These are phyloP conservation scores for Orthosia incerta DNA, from an alignment of 2,888 invertebrate species.

Conservation along the genomic window DNA sequence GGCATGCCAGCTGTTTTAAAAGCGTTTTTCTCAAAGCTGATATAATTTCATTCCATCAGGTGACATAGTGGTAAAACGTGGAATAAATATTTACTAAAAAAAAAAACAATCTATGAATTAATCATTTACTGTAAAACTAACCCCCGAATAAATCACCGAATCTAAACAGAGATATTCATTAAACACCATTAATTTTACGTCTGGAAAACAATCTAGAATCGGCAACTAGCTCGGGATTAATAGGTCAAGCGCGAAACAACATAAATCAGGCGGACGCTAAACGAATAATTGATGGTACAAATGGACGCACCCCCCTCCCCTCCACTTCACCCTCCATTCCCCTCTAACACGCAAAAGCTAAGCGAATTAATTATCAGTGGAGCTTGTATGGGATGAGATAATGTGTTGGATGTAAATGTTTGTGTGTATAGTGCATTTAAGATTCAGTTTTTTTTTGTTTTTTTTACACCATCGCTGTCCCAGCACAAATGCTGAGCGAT, in stretches of 20 bases:
- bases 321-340: slow-evolving; percentile 15
- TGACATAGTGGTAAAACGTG: too few species aligned
- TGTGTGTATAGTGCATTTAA: background rate
- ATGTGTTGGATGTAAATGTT: slow-evolving; percentile 32
- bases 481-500: too few species aligned
- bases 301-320: slow-evolving; percentile 69
- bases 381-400: slow-evolving; percentile 57
- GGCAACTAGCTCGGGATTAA: slow-evolving; percentile 74
- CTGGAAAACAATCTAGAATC: slow-evolving; percentile 69
- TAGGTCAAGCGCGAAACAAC: slow-evolving; percentile 75
- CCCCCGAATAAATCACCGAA: background rate
- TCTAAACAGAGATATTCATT: slow-evolving; percentile 55
- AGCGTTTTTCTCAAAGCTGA: background rate
- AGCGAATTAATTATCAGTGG: slow-evolving; percentile 77
- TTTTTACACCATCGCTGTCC: too few species aligned
- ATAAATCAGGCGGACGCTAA: slow-evolving; percentile 80
- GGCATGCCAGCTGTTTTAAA: background rate
- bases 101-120: slow-evolving; percentile 14
- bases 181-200: slow-evolving; percentile 69
- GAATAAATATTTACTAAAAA: background rate
- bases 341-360: slow-evolving; percentile 66
- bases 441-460: too few species aligned
- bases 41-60: background rate
- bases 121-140: background rate
- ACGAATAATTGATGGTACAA: slow-evolving; percentile 86